phyloP scores from a whole-genome alignment of 2,797 vertebrate species.

The Ispidina lecontei region DNA sequence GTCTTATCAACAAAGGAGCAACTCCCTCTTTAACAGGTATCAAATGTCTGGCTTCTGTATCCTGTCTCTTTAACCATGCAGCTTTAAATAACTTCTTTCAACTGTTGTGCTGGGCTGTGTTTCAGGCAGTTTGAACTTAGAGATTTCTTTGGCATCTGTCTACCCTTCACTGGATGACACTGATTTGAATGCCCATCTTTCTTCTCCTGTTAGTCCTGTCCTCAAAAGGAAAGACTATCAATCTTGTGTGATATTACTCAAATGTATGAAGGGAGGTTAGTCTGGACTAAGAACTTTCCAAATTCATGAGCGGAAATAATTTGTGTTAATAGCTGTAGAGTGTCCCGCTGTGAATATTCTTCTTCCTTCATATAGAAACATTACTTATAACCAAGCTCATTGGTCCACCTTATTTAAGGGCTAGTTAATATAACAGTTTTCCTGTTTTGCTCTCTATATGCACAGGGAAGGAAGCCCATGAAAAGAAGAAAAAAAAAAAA shows the following conservation, averaged over 20 bases:
- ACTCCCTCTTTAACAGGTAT: not conserved
- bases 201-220: not conserved
- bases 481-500: not conserved
- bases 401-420: constrained; percentile 9
- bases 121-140: not conserved
- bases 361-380: not conserved
- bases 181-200: not conserved
- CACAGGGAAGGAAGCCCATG: not conserved
- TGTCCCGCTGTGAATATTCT: not conserved
- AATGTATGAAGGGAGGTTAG: not conserved
- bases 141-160: not conserved
- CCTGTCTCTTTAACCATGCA: not conserved
- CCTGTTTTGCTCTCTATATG: not conserved
- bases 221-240: not conserved
- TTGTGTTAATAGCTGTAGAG: not conserved
- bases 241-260: not conserved
- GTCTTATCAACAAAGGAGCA: not conserved
- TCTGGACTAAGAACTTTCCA: not conserved
- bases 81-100: not conserved
- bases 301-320: not conserved
- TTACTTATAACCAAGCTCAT: not conserved
- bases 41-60: not conserved
- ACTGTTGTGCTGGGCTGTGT: not conserved
- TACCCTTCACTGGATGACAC: not conserved
- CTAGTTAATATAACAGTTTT: not conserved